Evolutionary conservation across 2,797 vertebrate genomes (phyloP).

Genomic region (Cetoscarus ocellatus): DNA sequence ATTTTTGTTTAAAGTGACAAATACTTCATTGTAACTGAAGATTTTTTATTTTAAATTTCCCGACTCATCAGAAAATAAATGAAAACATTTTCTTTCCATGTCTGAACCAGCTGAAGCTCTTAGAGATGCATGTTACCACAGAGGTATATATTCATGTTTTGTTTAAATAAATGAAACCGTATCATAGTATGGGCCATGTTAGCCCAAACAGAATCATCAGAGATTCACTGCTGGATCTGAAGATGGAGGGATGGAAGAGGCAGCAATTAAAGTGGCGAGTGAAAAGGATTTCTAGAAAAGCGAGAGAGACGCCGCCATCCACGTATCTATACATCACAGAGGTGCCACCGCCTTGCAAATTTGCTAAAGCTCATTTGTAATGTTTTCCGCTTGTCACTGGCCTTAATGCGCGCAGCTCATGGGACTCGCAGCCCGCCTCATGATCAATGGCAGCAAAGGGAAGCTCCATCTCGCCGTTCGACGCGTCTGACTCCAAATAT

Average conservation of each 20-base stretch:
- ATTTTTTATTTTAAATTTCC: too few species aligned
- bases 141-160: too few species aligned
- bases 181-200: too few species aligned
- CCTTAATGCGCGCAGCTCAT: slow-evolving; percentile 78
- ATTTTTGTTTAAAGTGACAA: too few species aligned
- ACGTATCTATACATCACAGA: slow-evolving; percentile 72
- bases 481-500: slow-evolving; percentile 77
- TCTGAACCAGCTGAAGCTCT: too few species aligned
- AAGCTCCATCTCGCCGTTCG: slow-evolving; percentile 84
- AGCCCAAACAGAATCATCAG: too few species aligned
- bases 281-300: slow-evolving; percentile 19
- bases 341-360: slow-evolving; percentile 71
- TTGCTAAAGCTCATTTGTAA: slow-evolving; percentile 82
- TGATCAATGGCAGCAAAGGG: slow-evolving; percentile 82
- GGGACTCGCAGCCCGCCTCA: slow-evolving; percentile 75
- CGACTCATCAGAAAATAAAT: too few species aligned
- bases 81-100: too few species aligned
- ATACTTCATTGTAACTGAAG: too few species aligned
- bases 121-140: too few species aligned
- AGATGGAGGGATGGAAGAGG: background rate
- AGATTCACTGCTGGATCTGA: too few species aligned
- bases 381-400: slow-evolving; percentile 82
- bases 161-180: too few species aligned
- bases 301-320: slow-evolving; percentile 32
- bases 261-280: slow-evolving; percentile 14